Evolutionary conservation across 2,113 vertebrate genomes (phyloP).

Genomic region (Nipponia nippon): DNA sequence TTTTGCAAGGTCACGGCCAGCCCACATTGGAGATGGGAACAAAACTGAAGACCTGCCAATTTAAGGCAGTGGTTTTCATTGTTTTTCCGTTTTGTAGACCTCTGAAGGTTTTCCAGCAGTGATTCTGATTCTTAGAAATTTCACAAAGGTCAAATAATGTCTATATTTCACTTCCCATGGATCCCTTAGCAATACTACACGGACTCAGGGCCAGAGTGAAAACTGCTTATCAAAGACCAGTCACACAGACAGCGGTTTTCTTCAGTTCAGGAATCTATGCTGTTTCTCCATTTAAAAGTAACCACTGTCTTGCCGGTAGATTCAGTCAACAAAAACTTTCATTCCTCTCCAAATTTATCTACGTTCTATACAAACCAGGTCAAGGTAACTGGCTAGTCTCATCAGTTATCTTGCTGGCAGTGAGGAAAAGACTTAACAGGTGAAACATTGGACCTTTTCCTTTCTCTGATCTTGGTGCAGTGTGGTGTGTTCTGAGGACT

Average conservation of each 20-base stretch:
- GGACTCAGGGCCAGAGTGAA: not conserved
- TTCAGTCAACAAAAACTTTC: not conserved
- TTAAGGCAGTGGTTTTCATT: not conserved
- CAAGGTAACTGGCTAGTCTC: not conserved
- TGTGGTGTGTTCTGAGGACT: not conserved
- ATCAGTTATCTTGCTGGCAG: not conserved
- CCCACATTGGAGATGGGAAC: not conserved
- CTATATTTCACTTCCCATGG: not conserved
- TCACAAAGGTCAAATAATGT: not conserved
- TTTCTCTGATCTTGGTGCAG: not conserved
- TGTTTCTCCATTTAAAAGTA: not conserved
- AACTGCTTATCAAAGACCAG: not conserved
- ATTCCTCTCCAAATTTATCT: not conserved
- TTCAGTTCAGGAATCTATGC: not conserved
- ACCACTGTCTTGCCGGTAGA: not conserved
- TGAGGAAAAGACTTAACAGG: not conserved
- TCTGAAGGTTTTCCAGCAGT: not conserved
- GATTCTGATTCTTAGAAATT: not conserved
- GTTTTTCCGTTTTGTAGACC: not conserved
- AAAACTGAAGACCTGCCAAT: not conserved
- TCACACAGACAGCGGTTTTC: rapidly evolving
- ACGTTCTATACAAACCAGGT: not conserved
- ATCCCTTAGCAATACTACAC: not conserved
- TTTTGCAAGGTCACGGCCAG: not conserved
- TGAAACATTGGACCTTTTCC: not conserved